These are phyloP conservation scores for Panulirus ornatus DNA, from an alignment of 1,140 invertebrate species.

Conservation along the genomic window DNA sequence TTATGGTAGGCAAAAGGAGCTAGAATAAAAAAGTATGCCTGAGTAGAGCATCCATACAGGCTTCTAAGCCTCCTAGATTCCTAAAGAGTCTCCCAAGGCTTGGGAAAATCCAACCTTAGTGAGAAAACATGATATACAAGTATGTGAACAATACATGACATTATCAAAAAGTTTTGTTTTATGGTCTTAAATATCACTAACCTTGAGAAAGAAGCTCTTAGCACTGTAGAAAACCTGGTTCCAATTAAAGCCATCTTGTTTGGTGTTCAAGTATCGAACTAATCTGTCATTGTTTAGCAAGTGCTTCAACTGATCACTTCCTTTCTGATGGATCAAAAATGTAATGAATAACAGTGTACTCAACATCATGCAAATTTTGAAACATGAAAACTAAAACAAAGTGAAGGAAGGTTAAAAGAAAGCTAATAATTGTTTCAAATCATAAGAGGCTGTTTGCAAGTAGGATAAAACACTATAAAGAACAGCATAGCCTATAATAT, in stretches of 20 bases:
- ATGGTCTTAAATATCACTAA: background rate
- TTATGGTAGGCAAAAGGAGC: too few species aligned
- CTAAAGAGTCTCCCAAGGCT: too few species aligned
- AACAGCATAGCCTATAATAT: background rate
- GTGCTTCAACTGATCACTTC: background rate
- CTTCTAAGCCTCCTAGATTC: too few species aligned
- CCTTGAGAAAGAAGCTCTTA: conserved; percentile 9
- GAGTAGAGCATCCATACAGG: too few species aligned
- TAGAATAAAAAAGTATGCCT: too few species aligned
- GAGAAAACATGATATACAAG: too few species aligned
- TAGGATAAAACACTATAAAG: background rate
- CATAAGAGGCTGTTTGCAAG: too few species aligned
- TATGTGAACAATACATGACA: too few species aligned
- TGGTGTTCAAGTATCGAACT: background rate
- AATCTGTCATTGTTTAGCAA: background rate
- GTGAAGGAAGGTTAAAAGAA: too few species aligned
- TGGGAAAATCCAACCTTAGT: too few species aligned
- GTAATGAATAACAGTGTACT: background rate
- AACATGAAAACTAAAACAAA: background rate
- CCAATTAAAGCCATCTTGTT: background rate
- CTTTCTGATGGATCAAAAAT: background rate
- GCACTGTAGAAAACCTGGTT: background rate
- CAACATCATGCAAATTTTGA: background rate
- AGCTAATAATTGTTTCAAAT: background rate
- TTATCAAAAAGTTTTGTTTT: too few species aligned